Evolutionary conservation across 2,888 invertebrate genomes (phyloP).

Genomic region (Heteromyza rotundicornis): DNA sequence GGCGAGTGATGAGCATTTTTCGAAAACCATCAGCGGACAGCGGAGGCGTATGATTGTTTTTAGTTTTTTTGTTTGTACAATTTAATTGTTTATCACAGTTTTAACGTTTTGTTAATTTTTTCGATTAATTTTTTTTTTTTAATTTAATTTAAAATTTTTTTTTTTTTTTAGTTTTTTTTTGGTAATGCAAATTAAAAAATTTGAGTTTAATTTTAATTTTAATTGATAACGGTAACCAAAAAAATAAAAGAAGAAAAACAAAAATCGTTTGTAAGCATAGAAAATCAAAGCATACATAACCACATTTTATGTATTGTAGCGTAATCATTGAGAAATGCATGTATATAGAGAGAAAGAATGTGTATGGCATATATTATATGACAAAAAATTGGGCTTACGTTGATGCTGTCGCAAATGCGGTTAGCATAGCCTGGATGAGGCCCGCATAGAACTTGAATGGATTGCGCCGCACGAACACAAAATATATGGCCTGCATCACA

Average conservation of each 20-base stretch:
- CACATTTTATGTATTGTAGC: slow-evolving; percentile 12
- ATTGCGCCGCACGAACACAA: slow-evolving; percentile 79
- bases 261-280: slow-evolving; percentile 53
- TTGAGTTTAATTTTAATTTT: slow-evolving; percentile 32
- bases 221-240: slow-evolving; percentile 45
- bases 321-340: not conserved
- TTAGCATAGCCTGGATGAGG: slow-evolving; percentile 81
- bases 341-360: slow-evolving; percentile 39
- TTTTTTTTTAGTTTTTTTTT: too few relatives aligned
- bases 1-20: not conserved
- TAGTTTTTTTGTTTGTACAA: not conserved
- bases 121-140: slow-evolving; percentile 16
- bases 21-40: not conserved
- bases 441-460: slow-evolving; percentile 87
- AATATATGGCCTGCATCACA: slow-evolving; percentile 84
- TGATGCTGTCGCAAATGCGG: slow-evolving; percentile 89
- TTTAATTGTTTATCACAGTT: slow-evolving; percentile 8
- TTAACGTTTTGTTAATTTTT: slow-evolving; percentile 11
- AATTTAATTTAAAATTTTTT: too few relatives aligned
- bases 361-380: slow-evolving; percentile 16
- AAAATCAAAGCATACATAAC: slow-evolving; percentile 25
- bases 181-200: slow-evolving; percentile 35
- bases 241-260: slow-evolving; percentile 45
- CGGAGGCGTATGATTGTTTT: slow-evolving; percentile 1
- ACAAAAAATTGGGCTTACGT: slow-evolving; percentile 70